Percentiles rank a stretch among this genome's conserved stretches.
Conservation (phyloP, 2,113 vertebrate species). For the Indicator indicator region DNA sequence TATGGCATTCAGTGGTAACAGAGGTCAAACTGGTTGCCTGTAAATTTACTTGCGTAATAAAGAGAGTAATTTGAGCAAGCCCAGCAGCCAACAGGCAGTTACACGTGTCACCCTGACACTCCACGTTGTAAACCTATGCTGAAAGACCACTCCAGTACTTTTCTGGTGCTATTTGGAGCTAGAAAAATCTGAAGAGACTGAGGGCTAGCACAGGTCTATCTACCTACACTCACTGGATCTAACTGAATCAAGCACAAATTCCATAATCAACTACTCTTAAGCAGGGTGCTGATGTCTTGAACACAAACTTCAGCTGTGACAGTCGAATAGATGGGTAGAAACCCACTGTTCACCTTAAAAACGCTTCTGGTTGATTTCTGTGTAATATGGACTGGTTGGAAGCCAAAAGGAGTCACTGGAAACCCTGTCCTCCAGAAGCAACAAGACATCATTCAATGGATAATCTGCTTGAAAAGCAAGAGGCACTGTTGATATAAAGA, state of each 20-base stretch:
- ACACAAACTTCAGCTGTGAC: background rate
- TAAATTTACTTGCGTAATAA: background rate
- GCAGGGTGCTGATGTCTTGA: background rate
- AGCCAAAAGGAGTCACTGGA: background rate
- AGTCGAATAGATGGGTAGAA: background rate
- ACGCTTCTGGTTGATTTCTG: background rate
- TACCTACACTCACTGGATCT: background rate
- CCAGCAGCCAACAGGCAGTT: background rate
- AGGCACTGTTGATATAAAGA: background rate
- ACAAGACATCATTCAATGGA: background rate
- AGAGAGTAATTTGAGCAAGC: background rate
- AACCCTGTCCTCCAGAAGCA: background rate
- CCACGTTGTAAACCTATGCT: fast-evolving
- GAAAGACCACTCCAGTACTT: background rate
- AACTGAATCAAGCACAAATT: background rate
- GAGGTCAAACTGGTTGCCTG: background rate
- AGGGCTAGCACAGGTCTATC: background rate
- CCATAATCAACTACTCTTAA: background rate
- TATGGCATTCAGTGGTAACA: background rate
- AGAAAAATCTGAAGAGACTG: background rate
- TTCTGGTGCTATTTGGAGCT: background rate
- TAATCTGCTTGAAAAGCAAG: slow-evolving; percentile 2
- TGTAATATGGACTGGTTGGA: background rate
- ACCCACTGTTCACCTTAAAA: background rate
- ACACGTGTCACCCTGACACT: fast-evolving